Evolutionary conservation across 2,113 vertebrate species (phyloP).

Genomic region (Strigops habroptila): DNA sequence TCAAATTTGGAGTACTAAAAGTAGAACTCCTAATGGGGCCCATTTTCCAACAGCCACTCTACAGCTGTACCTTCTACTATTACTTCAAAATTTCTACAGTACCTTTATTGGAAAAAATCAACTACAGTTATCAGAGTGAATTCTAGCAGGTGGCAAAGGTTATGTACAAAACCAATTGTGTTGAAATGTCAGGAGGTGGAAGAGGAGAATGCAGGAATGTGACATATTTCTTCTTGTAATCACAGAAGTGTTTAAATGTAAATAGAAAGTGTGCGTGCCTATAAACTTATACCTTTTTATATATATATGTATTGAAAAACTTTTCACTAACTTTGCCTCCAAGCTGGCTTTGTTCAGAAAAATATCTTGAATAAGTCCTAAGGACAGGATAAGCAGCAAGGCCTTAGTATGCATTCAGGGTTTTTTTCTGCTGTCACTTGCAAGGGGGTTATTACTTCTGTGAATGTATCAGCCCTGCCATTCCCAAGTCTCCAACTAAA

Average conservation of each 20-base stretch:
- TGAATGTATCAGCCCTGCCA: neutral
- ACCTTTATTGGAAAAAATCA: neutral
- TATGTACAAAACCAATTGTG: neutral
- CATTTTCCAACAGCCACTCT: neutral
- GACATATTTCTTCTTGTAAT: neutral
- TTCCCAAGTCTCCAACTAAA: neutral
- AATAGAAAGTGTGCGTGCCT: neutral
- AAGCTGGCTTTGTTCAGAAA: neutral
- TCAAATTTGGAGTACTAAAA: neutral
- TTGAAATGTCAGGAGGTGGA: neutral
- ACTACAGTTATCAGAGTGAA: neutral
- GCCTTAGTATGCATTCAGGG: neutral
- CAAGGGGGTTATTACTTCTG: neutral
- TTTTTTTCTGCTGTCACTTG: neutral
- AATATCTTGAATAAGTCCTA: neutral
- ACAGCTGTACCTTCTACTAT: neutral
- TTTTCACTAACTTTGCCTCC: neutral
- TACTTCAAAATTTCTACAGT: neutral
- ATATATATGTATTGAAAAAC: neutral
- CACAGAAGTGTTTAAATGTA: neutral
- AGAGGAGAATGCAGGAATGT: neutral
- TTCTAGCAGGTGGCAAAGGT: neutral
- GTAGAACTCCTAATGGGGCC: neutral
- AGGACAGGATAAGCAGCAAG: neutral
- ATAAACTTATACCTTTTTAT: neutral